Evolutionary conservation across 2,797 vertebrate species (phyloP), one percentile per base, ranked within the genome.

Genomic region (Peromyscus aztecus): DNA sequence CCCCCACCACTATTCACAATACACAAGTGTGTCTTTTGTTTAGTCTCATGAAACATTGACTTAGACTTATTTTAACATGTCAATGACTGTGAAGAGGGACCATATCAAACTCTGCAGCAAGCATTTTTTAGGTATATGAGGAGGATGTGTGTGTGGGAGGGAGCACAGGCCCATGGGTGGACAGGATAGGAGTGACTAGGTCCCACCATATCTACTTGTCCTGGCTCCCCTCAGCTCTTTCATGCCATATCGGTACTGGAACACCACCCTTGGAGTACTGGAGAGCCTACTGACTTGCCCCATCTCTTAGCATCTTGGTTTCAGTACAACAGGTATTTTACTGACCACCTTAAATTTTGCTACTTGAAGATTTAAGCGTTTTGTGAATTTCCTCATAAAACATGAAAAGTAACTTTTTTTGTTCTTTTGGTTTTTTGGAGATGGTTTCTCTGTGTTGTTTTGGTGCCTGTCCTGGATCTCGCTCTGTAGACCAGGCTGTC

Each of bases 331-430:
- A 1, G 69, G 61, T 67, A 67, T 40, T 57, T 90, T 46, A 65
- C 1, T 52, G 61, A 67, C 2, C n/a, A 37, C 16, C 63, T 78
- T n/a, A 82, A 77, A 46, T 19, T 75, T 90, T 93, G n/a, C n/a
- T 23, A 19, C 4, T 11, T 49, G 52, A 95, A 61, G 31, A 19
- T 17, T 43, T 82, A 81, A 65, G 55, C 34, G 49, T 19, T 76
- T 95, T 23, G n/a, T 37, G 65, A 92, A 61, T 81, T 24, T 92
- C 23, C 67, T 93, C 37, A 84, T 91, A 55, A 89, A 71, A 57
- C 63, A 67, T 13, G 40, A 23, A 29, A 29, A 93, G 80, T 61
- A 61, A 61, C 59, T 57, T 40, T 40, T 40, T 40, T 40, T 40
- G 2, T 40, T 40, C 40, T 40, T 40, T 40, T 40, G 40, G 40